These are phyloP conservation scores for Euura lappo DNA, from an alignment of 1,140 invertebrate genomes.

Conservation along the genomic window DNA sequence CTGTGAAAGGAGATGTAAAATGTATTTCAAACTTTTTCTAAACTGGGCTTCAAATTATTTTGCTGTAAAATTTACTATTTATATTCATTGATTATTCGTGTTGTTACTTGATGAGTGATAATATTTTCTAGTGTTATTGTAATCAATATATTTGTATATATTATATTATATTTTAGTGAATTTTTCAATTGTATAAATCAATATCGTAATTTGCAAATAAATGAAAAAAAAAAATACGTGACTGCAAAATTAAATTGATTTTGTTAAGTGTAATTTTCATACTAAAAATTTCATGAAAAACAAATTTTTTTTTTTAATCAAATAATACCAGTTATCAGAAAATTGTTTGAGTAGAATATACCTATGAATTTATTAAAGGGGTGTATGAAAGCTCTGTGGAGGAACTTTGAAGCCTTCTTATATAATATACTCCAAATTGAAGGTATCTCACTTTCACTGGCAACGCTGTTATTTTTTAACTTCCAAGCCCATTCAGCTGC, in stretches of 20 bases:
- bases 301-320: no score
- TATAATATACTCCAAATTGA: conserved; percentile 57
- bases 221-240: conserved; percentile 9
- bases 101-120: no score
- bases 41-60: neutral
- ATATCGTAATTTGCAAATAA: conserved; percentile 20
- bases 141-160: no score
- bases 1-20: neutral
- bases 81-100: no score
- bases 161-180: no score
- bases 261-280: no score
- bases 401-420: conserved; percentile 57
- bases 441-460: conserved; percentile 62
- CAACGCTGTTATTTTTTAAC: conserved; percentile 53
- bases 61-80: no score
- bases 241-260: no score
- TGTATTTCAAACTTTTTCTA: neutral
- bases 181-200: no score
- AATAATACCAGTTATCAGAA: neutral
- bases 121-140: no score
- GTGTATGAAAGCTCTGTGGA: conserved; percentile 51
- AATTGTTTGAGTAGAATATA: conserved; percentile 45
- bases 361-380: conserved; percentile 58
- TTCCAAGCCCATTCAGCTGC: conserved; percentile 50
- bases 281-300: no score